Evolutionary conservation across 2,888 invertebrate species (phyloP).

Genomic region (Idaea straminata): DNA sequence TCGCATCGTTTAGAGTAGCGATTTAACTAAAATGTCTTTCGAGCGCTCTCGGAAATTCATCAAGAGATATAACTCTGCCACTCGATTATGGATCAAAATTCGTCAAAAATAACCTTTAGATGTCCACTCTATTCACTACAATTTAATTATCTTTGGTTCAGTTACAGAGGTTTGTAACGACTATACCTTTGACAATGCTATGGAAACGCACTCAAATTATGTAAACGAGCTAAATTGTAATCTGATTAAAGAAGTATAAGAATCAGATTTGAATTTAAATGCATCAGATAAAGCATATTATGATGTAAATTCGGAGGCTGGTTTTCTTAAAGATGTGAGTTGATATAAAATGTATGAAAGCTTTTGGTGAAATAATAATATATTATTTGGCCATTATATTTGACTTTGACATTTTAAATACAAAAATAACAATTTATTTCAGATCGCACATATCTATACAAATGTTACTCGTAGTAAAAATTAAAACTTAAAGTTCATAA

Average conservation of each 20-base stretch:
- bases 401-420: too few relatives aligned
- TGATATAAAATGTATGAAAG: not conserved
- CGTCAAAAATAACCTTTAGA: not conserved
- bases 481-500: too few relatives aligned
- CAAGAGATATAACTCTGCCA: too few relatives aligned
- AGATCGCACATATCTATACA: too few relatives aligned
- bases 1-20: too few relatives aligned
- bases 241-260: conserved; percentile 44
- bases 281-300: conserved; percentile 51
- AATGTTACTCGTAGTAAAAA: too few relatives aligned
- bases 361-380: not conserved
- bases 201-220: conserved; percentile 44
- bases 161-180: conserved; percentile 52
- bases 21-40: too few relatives aligned
- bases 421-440: too few relatives aligned
- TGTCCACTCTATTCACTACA: not conserved
- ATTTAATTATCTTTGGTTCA: conserved; percentile 53
- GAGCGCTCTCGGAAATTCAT: too few relatives aligned
- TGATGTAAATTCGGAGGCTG: conserved; percentile 41
- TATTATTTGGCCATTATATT: too few relatives aligned
- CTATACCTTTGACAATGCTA: conserved; percentile 46
- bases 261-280: conserved; percentile 44
- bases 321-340: not conserved
- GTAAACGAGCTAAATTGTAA: conserved; percentile 52
- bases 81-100: too few relatives aligned